Evolutionary conservation across 2,888 invertebrate genomes (phyloP), one percentile per base, ranked within the genome.

Genomic region (Gibbula magus): DNA sequence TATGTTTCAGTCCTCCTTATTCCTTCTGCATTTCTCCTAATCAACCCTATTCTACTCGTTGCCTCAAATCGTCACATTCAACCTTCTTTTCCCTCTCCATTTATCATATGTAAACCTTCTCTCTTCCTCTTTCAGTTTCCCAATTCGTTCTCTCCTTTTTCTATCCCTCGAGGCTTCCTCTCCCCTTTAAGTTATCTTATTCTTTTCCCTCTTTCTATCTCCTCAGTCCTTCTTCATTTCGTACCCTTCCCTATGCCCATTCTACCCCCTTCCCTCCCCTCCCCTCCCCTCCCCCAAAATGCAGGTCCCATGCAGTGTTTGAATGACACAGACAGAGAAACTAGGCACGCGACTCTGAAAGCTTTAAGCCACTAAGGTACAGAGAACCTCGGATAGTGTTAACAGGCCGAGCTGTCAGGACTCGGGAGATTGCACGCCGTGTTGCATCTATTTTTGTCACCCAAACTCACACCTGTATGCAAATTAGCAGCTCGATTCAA

Each of bases 361-460:
- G 29, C 29, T 61, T 61, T 29, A 61, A 61, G 61, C 61, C 29
- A 61, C 61, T 61, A 25, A 18, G 25, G 25, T 25, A 25, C 25
- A 18, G 61, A 29, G 29, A 25, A 8, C 16, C 61, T 22, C 61
- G 25, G 0, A 61, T 10, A 29, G 29, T 29, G 61, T 61, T 61
- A 29, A 61, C 29, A 16, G 22, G 20, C 20, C 56, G 22, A 56
- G 22, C 13, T 29, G 61, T 25, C 61, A 18, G 45, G 10, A 13
- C 45, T 45, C 1, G 8, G 13, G 45, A 7, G 45, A 18, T 25
- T 61, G 61, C 61, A 61, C 61, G 61, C 61, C 25, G 25, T 25
- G 20, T 61, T 61, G 61, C 61, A 61, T 25, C 61, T 61, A 61
- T 61, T 61, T 61, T 61, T 29, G 61, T 61, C 61, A 61, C 61